A percentile compares a stretch with the other conserved stretches of the same genome.
These are phyloP conservation scores for Eolophus roseicapilla DNA, from an alignment of 2,113 vertebrate genomes.

Conservation along the genomic window DNA sequence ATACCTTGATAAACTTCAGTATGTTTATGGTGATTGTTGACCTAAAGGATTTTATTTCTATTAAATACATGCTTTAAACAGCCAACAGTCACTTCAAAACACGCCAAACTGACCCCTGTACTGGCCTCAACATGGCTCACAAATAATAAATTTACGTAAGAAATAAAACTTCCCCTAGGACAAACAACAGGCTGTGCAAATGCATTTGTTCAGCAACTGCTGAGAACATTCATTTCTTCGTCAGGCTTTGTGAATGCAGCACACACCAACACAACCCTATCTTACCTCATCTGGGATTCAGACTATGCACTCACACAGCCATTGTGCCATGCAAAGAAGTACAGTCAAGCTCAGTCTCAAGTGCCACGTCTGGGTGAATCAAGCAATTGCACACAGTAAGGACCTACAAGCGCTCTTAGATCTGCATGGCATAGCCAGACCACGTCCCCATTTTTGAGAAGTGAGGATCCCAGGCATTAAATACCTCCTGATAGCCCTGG, in stretches of 20 bases:
- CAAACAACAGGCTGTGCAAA: neutral
- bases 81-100: neutral
- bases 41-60: neutral
- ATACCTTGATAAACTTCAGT: neutral
- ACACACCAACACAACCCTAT: neutral
- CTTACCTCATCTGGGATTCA: neutral
- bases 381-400: neutral
- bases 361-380: neutral
- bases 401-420: fast-evolving
- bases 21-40: neutral
- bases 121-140: neutral
- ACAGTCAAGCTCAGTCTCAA: neutral
- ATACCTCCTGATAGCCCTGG: neutral
- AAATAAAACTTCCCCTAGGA: neutral
- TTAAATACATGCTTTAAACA: neutral
- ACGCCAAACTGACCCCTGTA: neutral
- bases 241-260: neutral
- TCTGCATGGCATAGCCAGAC: neutral
- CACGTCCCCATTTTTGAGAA: neutral
- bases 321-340: fast-evolving
- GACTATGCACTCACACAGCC: neutral
- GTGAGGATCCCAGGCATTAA: neutral
- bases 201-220: neutral
- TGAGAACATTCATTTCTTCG: neutral
- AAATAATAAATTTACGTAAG: neutral